A percentile compares a stretch with the other conserved stretches of the same genome.
phyloP scores from a whole-genome alignment of 1,140 invertebrate species.

The Calliphora vicina region DNA sequence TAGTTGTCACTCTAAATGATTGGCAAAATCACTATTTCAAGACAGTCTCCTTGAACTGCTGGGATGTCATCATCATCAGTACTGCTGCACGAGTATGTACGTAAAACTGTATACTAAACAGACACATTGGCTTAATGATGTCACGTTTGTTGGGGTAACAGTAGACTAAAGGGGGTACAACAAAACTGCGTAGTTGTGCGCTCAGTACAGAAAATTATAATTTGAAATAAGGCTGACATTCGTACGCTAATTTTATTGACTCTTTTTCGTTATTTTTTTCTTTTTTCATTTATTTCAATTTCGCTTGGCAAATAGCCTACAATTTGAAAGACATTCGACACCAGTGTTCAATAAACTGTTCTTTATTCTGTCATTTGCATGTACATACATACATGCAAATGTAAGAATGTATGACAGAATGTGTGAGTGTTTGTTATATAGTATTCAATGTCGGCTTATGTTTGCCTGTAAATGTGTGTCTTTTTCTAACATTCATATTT shows the following conservation, averaged over 20 bases:
- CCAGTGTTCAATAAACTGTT: neutral
- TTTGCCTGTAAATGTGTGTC: neutral
- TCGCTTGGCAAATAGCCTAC: neutral
- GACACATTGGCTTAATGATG: neutral
- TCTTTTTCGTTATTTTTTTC: neutral
- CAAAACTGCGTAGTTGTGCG: neutral
- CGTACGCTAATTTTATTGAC: neutral
- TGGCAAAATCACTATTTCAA: too few species aligned
- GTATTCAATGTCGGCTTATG: neutral
- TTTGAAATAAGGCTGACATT: neutral
- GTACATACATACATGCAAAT: too few species aligned
- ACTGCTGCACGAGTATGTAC: neutral
- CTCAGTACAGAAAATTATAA: neutral
- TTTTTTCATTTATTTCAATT: neutral
- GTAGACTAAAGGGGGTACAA: neutral
- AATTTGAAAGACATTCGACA: neutral
- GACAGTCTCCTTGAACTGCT: too few species aligned
- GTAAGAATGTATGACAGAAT: too few species aligned
- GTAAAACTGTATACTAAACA: neutral
- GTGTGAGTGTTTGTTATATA: too few species aligned
- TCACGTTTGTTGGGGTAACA: neutral
- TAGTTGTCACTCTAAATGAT: too few species aligned
- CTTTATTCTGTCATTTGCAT: neutral
- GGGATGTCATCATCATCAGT: too few species aligned
- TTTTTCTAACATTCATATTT: neutral